Conservation (phyloP, 1,140 invertebrate genomes). For the Grapholita molesta region DNA sequence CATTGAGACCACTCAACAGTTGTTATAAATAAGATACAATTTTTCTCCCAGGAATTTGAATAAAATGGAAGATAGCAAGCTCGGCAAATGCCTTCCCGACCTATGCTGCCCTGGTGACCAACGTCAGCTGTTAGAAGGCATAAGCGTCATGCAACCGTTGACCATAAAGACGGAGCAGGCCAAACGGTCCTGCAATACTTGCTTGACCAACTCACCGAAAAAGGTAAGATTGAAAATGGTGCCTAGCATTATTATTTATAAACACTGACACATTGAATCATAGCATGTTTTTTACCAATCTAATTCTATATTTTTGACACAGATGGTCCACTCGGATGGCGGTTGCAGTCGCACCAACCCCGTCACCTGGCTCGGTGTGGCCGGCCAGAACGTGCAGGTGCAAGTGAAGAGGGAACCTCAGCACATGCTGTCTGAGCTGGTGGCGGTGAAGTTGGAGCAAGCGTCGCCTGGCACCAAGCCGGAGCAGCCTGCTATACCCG, state of each 20-base stretch:
- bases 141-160: conserved; percentile 65
- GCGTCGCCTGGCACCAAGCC: conserved; percentile 64
- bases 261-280: background rate
- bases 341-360: conserved; percentile 80
- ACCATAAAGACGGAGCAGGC: conserved; percentile 74
- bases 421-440: conserved; percentile 59
- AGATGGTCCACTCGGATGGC: conserved; percentile 62
- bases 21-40: background rate
- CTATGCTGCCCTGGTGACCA: conserved; percentile 62
- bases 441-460: conserved; percentile 72
- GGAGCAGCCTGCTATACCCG: conserved; percentile 53
- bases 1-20: background rate
- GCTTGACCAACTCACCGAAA: conserved; percentile 67
- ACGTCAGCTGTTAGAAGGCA: conserved; percentile 47
- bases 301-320: background rate
- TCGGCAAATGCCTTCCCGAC: conserved; percentile 62
- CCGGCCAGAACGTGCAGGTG: conserved; percentile 57
- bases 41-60: conserved; percentile 47
- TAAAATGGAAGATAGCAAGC: conserved; percentile 67
- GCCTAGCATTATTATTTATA: background rate
- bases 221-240: conserved; percentile 41
- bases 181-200: conserved; percentile 66
- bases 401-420: conserved; percentile 72
- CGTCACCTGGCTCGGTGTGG: conserved; percentile 76
- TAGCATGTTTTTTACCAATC: background rate